Evolutionary conservation across 2,797 vertebrate genomes (phyloP), one percentile per base, ranked within the genome.

Genomic region (Echeneis naucrates): DNA sequence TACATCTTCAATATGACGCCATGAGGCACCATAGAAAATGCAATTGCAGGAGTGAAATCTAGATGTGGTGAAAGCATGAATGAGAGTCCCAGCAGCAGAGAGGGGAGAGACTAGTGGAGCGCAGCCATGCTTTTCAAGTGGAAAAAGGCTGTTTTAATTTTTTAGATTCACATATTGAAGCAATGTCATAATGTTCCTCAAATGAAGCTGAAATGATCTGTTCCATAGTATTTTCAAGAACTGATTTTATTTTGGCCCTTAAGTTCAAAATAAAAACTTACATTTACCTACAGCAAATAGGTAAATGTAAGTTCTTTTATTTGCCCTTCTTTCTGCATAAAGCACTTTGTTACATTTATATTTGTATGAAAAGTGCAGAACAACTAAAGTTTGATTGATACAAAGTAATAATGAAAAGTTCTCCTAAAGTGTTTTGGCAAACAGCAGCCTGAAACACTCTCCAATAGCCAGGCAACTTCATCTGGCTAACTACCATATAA

Each of bases 401-500:
- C 14, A 55, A 37, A 37, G 11, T 24, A 4, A 9, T 23, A 40
- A 19, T 2, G 19, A 8, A 19, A 17, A 42, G 16, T 2, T 19
- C 16, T 51, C 10, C 21, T 5, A 1, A 37, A 26, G 3, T 50
- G 26, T 7, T 12, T 17, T 14, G n/a, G 10, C n/a, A 69, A 68
- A 50, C 24, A 33, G 58, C 53, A 71, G 26, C 50, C 35, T 55
- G 38, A 57, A 19, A 40, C 19, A 16, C 30, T 4, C 23, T 10
- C 24, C 26, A 27, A 3, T 8, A 21, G 14, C 32, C 17, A 12
- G 42, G 30, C 37, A 2, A 27, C 52, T 54, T 75, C 78, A 68
- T 71, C 59, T 61, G 81, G 60, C 68, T 53, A 75, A 80, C 47
- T 52, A 26, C 67, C 4, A 19, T 50, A 17, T 74, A 83, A 82